Evolutionary conservation across 2,113 vertebrate species (phyloP).

Genomic region (Nothobranchius furzeri): DNA sequence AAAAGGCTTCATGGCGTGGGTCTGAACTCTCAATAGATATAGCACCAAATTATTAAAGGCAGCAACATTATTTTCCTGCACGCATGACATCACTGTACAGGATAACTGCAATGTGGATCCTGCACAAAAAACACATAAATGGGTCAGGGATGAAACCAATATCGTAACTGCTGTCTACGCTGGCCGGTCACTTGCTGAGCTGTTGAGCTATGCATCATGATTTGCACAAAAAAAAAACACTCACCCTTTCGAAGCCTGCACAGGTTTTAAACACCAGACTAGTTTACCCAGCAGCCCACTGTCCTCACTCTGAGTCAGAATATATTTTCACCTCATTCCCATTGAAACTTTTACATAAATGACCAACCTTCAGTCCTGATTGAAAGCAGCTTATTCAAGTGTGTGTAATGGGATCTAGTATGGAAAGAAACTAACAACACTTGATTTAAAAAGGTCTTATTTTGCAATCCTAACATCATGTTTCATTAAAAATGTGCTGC

Average conservation of each 20-base stretch:
- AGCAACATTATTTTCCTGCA: too few species aligned
- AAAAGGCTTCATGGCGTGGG: too few species aligned
- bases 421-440: slow-evolving; percentile 31
- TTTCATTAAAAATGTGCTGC: slow-evolving; percentile 25
- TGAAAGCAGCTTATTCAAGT: slow-evolving; percentile 51
- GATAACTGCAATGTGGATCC: too few species aligned
- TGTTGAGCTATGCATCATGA: slow-evolving; percentile 21
- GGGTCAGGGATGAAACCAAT: too few species aligned
- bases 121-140: too few species aligned
- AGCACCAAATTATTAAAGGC: too few species aligned
- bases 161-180: too few species aligned
- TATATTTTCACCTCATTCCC: slow-evolving; percentile 60
- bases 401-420: slow-evolving; percentile 57
- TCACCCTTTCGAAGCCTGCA: slow-evolving; percentile 47
- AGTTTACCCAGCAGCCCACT: slow-evolving; percentile 32
- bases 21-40: too few species aligned
- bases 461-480: slow-evolving; percentile 37
- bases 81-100: too few species aligned
- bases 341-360: slow-evolving; percentile 68
- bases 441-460: not conserved
- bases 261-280: slow-evolving; percentile 46
- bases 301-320: slow-evolving; percentile 54
- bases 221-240: slow-evolving; percentile 66
- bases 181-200: slow-evolving; percentile 14
- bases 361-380: slow-evolving; percentile 53